phyloP scores from a whole-genome alignment of 2,797 vertebrate genomes.

The Graptemys geographica region DNA sequence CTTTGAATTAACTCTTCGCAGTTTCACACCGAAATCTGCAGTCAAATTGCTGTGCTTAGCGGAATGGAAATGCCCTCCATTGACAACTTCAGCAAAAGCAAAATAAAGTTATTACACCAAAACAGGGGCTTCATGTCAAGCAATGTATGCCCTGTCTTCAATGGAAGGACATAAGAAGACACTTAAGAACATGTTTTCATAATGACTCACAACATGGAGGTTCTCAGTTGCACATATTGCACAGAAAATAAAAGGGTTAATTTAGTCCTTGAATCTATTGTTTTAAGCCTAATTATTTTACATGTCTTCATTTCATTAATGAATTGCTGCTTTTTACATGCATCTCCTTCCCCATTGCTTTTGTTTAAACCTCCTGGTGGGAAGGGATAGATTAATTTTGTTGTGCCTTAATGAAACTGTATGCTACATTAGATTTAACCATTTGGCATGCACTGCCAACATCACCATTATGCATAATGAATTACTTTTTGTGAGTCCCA shows the following conservation, averaged over 20 bases:
- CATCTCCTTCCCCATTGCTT: constrained; percentile 84
- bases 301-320: constrained; percentile 86
- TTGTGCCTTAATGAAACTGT: constrained; percentile 88
- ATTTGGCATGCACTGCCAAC: constrained; percentile 87
- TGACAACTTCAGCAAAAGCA: constrained; percentile 13
- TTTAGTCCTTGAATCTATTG: constrained; percentile 78
- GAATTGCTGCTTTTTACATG: constrained; percentile 81
- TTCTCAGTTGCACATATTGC: constrained; percentile 30
- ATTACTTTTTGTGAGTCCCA: constrained; percentile 83
- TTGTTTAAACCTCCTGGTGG: constrained; percentile 88
- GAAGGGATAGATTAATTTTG: constrained; percentile 86
- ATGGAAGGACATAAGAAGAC: constrained; percentile 45
- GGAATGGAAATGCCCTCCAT: constrained; percentile 3
- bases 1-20: constrained; percentile 66
- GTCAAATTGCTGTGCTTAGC: background rate
- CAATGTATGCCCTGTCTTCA: constrained; percentile 22
- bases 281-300: constrained; percentile 85
- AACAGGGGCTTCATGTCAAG: background rate
- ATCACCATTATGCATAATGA: constrained; percentile 85
- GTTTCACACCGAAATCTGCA: background rate
- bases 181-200: constrained; percentile 37
- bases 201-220: constrained; percentile 27
- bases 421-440: constrained; percentile 90
- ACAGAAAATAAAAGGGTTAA: constrained; percentile 81
- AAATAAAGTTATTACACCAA: constrained; percentile 43